Evolutionary conservation across 2,113 vertebrate genomes (phyloP).

Genomic region (Oreochromis niloticus): DNA sequence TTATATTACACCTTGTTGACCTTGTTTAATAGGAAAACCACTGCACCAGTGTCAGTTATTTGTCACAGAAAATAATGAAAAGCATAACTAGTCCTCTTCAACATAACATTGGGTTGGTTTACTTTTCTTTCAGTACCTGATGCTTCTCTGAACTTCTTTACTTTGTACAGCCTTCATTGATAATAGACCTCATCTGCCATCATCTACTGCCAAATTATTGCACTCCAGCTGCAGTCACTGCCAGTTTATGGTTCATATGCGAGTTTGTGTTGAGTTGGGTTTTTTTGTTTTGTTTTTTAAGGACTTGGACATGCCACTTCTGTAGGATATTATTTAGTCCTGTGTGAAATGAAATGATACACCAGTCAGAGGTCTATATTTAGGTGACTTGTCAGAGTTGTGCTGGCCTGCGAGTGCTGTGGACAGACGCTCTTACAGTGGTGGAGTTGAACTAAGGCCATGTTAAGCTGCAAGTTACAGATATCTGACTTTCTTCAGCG

Average conservation of each 20-base stretch:
- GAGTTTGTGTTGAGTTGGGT: neutral
- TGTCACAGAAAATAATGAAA: neutral
- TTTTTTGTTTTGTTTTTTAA: neutral
- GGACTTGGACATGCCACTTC: neutral
- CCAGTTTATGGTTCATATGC: neutral
- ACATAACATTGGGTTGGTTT: neutral
- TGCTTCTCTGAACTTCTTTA: neutral
- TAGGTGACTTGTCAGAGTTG: slow-evolving; percentile 22
- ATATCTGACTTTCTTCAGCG: neutral
- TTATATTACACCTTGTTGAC: neutral
- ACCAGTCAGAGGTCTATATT: slow-evolving; percentile 38
- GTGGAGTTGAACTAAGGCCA: neutral
- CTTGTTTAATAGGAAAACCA: neutral
- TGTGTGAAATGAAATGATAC: slow-evolving; percentile 39
- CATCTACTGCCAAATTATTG: neutral
- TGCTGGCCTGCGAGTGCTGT: neutral
- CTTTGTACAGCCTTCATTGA: neutral
- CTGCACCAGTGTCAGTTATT: neutral
- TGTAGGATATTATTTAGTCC: slow-evolving; percentile 4
- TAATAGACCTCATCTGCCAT: neutral
- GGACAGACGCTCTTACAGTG: neutral
- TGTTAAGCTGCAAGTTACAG: neutral
- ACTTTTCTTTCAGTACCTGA: neutral
- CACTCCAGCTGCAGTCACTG: neutral
- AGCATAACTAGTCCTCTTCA: neutral